Evolutionary conservation across 30 jellyfish, hydroid and myxozoan species (phyloP).

Genomic region (Cassiopea xamachana): DNA sequence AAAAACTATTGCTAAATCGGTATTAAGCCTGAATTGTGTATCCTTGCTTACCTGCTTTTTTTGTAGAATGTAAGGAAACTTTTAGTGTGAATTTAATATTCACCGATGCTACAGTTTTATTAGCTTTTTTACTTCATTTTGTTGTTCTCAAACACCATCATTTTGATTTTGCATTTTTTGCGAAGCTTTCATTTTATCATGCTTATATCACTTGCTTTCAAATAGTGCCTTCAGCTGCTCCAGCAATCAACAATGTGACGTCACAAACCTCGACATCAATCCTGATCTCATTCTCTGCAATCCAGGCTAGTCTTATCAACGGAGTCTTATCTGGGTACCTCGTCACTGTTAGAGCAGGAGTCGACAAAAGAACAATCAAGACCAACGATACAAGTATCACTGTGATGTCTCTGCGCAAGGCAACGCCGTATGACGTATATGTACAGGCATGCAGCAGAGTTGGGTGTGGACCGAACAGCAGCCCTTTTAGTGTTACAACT

Average conservation of each 20-base stretch:
- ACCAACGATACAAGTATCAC: constrained; percentile 31
- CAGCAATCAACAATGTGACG: constrained; percentile 21
- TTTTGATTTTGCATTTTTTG: too few species aligned
- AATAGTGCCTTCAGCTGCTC: constrained; percentile 63
- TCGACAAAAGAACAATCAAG: not conserved
- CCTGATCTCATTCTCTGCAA: not conserved
- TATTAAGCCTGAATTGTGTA: too few species aligned
- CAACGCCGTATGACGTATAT: constrained; percentile 9
- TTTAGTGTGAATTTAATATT: too few species aligned
- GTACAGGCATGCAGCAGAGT: constrained; percentile 49
- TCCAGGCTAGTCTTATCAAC: not conserved
- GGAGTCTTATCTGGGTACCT: constrained; percentile 39
- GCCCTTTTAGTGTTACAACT: not conserved
- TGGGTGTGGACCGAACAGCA: constrained; percentile 69
- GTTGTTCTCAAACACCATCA: too few species aligned
- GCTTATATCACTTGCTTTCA: not conserved
- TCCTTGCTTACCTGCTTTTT: too few species aligned
- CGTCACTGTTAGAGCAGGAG: not conserved
- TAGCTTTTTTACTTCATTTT: too few species aligned
- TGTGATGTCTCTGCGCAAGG: constrained; percentile 28
- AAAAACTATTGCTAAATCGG: too few species aligned
- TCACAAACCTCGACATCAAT: constrained; percentile 53
- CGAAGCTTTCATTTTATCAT: too few species aligned
- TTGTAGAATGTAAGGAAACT: too few species aligned
- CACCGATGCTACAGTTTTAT: too few species aligned